Percentiles rank a stretch among this genome's conserved stretches.
phyloP scores from a whole-genome alignment of 2,888 invertebrate species.

The Dione juno region DNA sequence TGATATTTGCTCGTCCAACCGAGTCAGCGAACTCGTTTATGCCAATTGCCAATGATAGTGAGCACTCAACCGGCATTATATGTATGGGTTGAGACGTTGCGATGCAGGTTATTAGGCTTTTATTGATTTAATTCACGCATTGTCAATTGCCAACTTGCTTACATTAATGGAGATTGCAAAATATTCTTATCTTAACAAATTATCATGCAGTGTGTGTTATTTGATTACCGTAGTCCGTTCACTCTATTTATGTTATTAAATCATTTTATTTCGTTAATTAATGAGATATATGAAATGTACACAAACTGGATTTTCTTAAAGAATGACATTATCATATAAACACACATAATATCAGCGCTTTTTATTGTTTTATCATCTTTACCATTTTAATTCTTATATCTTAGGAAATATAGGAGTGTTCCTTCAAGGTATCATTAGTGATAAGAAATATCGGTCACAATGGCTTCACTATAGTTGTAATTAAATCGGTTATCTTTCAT shows the following conservation, averaged over 20 bases:
- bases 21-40: slow-evolving; percentile 64
- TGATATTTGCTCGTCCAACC: slow-evolving; percentile 43
- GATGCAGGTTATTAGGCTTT: slow-evolving; percentile 39
- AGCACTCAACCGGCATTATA: slow-evolving; percentile 42
- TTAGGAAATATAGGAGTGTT: slow-evolving; percentile 32
- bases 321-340: background rate
- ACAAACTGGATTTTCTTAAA: background rate
- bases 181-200: background rate
- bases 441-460: slow-evolving; percentile 46
- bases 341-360: background rate
- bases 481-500: slow-evolving; percentile 48
- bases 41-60: slow-evolving; percentile 61
- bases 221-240: background rate
- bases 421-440: slow-evolving; percentile 27
- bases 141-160: slow-evolving; percentile 16
- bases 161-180: background rate
- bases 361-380: background rate
- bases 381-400: slow-evolving; percentile 7
- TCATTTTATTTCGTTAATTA: background rate
- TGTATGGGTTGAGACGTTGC: slow-evolving; percentile 36
- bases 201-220: background rate
- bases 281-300: background rate
- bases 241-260: background rate
- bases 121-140: slow-evolving; percentile 34
- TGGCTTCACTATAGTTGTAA: slow-evolving; percentile 34